Evolutionary conservation across 1,140 invertebrate genomes (phyloP).

Genomic region (Drosophila sproati): DNA sequence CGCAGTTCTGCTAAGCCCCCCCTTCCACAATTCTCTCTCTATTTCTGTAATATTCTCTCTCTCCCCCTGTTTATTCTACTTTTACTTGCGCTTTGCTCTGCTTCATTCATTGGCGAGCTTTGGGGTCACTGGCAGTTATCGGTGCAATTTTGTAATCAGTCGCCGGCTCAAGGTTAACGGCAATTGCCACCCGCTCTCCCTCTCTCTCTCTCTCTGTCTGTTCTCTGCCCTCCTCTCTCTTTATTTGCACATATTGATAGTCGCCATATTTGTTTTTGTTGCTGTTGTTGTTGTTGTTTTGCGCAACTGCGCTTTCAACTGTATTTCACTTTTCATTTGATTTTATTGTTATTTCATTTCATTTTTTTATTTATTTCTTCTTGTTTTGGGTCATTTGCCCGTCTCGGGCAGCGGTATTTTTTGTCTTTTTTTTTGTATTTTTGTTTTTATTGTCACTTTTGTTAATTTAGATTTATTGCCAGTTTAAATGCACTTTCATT

Average conservation of each 20-base stretch:
- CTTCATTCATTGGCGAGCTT: conserved; percentile 37
- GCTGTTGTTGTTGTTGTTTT: conserved; percentile 14
- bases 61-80: neutral
- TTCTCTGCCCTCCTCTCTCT: conserved; percentile 9
- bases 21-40: neutral
- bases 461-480: conserved; percentile 77
- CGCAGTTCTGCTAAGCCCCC: neutral
- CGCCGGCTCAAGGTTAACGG: conserved; percentile 75
- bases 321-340: conserved; percentile 48
- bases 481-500: conserved; percentile 72
- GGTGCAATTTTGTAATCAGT: conserved; percentile 82
- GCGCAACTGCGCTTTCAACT: conserved; percentile 31
- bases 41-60: neutral
- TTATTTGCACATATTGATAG: conserved; percentile 56
- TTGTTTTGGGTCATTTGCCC: conserved; percentile 77
- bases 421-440: conserved; percentile 12
- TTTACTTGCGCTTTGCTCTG: conserved; percentile 27
- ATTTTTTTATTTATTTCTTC: conserved; percentile 27
- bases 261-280: conserved; percentile 61
- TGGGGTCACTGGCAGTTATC: conserved; percentile 81
- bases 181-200: conserved; percentile 2
- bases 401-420: conserved; percentile 50
- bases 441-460: conserved; percentile 63
- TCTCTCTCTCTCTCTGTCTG: neutral
- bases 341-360: conserved; percentile 32